Percentiles rank a stretch among this genome's conserved stretches.
phyloP scores from a whole-genome alignment of 2,888 invertebrate species.

The Cabera pusaria region DNA sequence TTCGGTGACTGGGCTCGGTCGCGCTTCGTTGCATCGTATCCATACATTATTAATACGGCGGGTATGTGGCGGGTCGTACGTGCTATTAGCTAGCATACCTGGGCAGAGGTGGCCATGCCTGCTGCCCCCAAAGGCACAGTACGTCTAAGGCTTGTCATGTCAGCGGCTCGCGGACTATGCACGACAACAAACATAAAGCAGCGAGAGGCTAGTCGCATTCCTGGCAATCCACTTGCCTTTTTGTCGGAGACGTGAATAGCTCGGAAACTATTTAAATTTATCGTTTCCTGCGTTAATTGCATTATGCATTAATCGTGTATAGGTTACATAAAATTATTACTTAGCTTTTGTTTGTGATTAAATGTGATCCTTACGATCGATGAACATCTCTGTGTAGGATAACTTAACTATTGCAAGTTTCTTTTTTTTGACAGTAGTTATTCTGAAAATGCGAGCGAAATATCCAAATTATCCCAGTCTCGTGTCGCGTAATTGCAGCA shows the following conservation, averaged over 20 bases:
- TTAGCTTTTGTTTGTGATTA: too few relatives aligned
- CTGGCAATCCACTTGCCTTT: constrained; percentile 36
- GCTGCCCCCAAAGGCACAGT: constrained; percentile 13
- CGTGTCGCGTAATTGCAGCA: constrained; percentile 40
- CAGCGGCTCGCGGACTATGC: constrained; percentile 35
- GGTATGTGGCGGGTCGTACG: constrained; percentile 30
- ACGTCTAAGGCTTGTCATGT: constrained; percentile 26
- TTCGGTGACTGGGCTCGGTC: constrained; percentile 25
- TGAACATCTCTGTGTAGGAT: too few relatives aligned
- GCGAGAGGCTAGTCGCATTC: constrained; percentile 37
- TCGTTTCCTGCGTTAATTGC: constrained; percentile 29
- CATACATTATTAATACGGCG: constrained; percentile 55
- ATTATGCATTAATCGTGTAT: constrained; percentile 19
- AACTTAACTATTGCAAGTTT: too few relatives aligned
- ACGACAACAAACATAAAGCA: constrained; percentile 31
- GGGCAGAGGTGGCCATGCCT: constrained; percentile 9
- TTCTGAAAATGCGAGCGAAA: constrained; percentile 41
- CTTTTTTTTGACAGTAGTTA: constrained; percentile 24
- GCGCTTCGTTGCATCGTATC: constrained; percentile 33
- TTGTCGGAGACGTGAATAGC: constrained; percentile 24
- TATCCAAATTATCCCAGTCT: constrained; percentile 41
- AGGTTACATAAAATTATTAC: too few relatives aligned
- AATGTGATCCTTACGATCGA: too few relatives aligned
- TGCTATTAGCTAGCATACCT: constrained; percentile 44
- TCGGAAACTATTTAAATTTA: constrained; percentile 28